These are phyloP conservation scores for Delphinus delphis DNA, from an alignment of 2,113 vertebrate genomes.

Conservation along the genomic window DNA sequence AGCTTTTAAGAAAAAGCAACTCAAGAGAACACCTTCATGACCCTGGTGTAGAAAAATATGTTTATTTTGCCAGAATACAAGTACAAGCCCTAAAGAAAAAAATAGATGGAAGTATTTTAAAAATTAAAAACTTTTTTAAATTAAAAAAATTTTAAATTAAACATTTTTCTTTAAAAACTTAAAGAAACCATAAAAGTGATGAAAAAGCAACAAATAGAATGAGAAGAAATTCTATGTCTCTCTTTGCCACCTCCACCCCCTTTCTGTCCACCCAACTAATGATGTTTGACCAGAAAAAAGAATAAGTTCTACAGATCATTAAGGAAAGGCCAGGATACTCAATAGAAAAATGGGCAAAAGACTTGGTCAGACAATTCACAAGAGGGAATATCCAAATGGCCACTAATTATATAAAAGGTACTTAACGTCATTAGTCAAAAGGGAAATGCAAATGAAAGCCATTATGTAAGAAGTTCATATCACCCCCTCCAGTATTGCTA, in stretches of 20 bases:
- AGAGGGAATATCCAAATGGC: not conserved
- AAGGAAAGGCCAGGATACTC: not conserved
- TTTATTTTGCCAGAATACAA: not conserved
- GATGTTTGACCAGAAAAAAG: not conserved
- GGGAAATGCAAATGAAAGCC: not conserved
- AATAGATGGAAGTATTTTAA: not conserved
- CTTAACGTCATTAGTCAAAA: not conserved
- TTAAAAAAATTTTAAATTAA: not conserved
- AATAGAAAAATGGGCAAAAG: not conserved
- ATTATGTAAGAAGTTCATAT: too few relatives aligned
- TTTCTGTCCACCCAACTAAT: not conserved
- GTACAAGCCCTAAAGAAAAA: not conserved
- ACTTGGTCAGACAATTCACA: not conserved
- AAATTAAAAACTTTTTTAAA: not conserved
- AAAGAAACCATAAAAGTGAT: not conserved
- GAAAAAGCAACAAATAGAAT: not conserved
- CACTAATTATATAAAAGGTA: not conserved
- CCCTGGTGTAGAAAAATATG: not conserved
- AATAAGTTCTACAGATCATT: not conserved
- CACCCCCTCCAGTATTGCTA: not conserved
- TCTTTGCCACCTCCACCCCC: not conserved
- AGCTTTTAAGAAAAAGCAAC: slow-evolving; percentile 1
- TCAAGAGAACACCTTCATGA: slow-evolving; percentile 19
- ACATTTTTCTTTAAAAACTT: not conserved
- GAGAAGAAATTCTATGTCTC: not conserved